Percentiles rank a stretch among this genome's conserved stretches.
Evolutionary conservation across 2,888 invertebrate species (phyloP).

Genomic region (Sipha maydis): DNA sequence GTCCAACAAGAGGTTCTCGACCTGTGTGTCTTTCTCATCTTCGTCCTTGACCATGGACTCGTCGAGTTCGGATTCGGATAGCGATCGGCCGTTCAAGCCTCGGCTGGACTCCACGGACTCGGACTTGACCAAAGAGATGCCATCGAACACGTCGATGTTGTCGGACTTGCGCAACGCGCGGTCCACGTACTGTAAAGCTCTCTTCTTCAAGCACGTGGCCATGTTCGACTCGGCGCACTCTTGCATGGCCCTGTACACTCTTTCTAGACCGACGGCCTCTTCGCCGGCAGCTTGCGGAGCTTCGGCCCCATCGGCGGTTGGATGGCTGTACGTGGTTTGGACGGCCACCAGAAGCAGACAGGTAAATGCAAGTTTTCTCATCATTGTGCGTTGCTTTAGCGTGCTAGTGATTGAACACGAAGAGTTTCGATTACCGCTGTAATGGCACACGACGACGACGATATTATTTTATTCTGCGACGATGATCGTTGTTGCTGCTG

Average conservation of each 20-base stretch:
- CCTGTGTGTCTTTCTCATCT: slow-evolving; percentile 78
- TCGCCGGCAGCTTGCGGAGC: slow-evolving; percentile 63
- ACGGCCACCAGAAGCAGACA: slow-evolving; percentile 54
- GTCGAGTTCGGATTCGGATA: slow-evolving; percentile 68
- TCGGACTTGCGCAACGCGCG: slow-evolving; percentile 70
- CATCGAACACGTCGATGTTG: slow-evolving; percentile 69
- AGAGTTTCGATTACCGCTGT: neutral
- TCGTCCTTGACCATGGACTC: slow-evolving; percentile 73
- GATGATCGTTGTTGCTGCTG: too few relatives aligned
- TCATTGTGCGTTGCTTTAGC: neutral
- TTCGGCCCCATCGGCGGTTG: slow-evolving; percentile 59
- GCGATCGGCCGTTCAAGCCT: slow-evolving; percentile 66
- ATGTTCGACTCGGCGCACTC: slow-evolving; percentile 78
- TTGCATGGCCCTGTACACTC: slow-evolving; percentile 76
- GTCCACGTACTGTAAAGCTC: slow-evolving; percentile 78
- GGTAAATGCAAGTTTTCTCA: slow-evolving; percentile 54
- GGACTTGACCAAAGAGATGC: slow-evolving; percentile 70
- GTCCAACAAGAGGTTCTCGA: slow-evolving; percentile 78
- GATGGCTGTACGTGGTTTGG: slow-evolving; percentile 43
- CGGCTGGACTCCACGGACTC: slow-evolving; percentile 67
- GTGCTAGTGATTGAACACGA: too few relatives aligned
- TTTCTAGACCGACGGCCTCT: slow-evolving; percentile 68
- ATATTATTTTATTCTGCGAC: too few relatives aligned
- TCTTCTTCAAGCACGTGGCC: slow-evolving; percentile 80
- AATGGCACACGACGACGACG: neutral